Percentiles rank a stretch among this genome's conserved stretches.
Conservation (phyloP, 2,888 invertebrate genomes). For the Lampropteryx suffumata region DNA sequence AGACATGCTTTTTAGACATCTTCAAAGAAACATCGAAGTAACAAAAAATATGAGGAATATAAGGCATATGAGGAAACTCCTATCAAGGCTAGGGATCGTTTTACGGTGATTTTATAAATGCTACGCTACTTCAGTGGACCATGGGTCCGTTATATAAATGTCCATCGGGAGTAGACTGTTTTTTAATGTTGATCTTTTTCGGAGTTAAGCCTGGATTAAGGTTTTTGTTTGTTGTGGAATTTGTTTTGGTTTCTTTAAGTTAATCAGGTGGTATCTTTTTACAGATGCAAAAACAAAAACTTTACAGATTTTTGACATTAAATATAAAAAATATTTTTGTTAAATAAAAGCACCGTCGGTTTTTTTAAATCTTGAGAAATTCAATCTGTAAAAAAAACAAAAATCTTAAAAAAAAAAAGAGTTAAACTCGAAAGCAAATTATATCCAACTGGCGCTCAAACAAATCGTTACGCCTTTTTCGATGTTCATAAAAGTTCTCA, state of each 20-base stretch:
- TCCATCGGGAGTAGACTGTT: constrained; percentile 21
- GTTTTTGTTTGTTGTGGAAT: constrained; percentile 4
- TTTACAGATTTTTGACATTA: no score
- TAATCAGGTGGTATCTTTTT: constrained; percentile 6
- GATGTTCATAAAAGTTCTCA: constrained; percentile 54
- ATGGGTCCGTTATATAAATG: constrained; percentile 41
- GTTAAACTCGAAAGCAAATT: constrained; percentile 30
- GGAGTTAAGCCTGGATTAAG: constrained; percentile 8
- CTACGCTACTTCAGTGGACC: neutral
- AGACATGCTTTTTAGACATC: no score
- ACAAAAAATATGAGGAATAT: no score
- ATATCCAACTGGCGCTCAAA: constrained; percentile 36
- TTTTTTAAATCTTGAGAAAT: no score
- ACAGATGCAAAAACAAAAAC: no score
- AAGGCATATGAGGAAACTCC: no score
- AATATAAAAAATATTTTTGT: no score
- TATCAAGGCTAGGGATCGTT: no score
- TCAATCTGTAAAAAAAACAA: no score
- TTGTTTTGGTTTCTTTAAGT: constrained; percentile 8
- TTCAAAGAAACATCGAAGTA: no score
- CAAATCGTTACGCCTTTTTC: constrained; percentile 48
- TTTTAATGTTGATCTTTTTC: constrained; percentile 23
- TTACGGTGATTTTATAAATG: no score
- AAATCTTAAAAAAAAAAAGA: constrained; percentile 3
- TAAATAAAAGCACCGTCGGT: no score